A percentile compares a stretch with the other conserved stretches of the same genome.
Evolutionary conservation across 2,113 vertebrate species (phyloP).

Genomic region (Pelecanoides urinatrix): DNA sequence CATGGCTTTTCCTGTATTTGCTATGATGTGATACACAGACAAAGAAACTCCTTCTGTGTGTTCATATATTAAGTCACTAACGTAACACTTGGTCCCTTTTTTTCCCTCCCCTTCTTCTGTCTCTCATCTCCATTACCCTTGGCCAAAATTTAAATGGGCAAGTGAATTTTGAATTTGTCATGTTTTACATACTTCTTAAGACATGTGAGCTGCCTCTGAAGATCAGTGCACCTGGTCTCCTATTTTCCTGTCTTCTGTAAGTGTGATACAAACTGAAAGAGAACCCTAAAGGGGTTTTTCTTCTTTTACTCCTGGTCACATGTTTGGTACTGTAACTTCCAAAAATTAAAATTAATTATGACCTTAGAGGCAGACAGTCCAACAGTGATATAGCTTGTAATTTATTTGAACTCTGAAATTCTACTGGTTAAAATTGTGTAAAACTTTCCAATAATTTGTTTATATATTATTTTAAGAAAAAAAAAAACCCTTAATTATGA

Average conservation of each 20-base stretch:
- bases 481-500: not conserved
- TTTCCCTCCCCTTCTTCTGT: not conserved
- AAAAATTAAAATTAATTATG: slow-evolving; percentile 7
- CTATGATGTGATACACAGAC: not conserved
- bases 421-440: not conserved
- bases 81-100: not conserved
- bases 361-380: not conserved
- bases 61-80: not conserved
- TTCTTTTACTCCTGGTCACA: not conserved
- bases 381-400: not conserved
- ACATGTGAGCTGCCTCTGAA: not conserved
- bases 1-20: not conserved
- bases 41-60: not conserved
- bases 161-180: not conserved
- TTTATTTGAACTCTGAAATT: slow-evolving; percentile 15
- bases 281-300: not conserved
- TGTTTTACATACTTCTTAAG: not conserved
- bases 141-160: not conserved
- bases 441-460: slow-evolving; percentile 12
- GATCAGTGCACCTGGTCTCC: not conserved
- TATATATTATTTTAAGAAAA: slow-evolving; percentile 7
- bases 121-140: not conserved
- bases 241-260: not conserved
- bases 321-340: not conserved
- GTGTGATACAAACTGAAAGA: not conserved